These are phyloP conservation scores for Tetramorium simillimum DNA, from an alignment of 1,140 invertebrate genomes.

Conservation along the genomic window DNA sequence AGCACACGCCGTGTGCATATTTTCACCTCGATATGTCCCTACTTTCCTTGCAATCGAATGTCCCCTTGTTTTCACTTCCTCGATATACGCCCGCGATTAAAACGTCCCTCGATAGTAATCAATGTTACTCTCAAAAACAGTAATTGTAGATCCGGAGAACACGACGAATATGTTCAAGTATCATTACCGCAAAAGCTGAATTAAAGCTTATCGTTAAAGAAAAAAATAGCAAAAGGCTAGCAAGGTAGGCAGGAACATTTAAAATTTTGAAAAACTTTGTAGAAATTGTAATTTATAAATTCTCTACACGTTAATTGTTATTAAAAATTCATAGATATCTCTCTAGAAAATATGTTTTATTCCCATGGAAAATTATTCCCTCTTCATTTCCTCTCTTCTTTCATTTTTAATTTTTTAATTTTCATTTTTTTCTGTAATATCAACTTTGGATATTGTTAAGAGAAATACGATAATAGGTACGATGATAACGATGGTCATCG, in stretches of 20 bases:
- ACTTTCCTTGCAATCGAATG: slow-evolving; percentile 8
- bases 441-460: not conserved
- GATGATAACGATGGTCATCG: not conserved
- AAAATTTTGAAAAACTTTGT: not conserved
- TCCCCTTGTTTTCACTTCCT: slow-evolving; percentile 30
- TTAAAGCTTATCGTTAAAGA: not conserved
- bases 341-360: not conserved
- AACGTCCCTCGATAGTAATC: not conserved
- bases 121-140: not conserved
- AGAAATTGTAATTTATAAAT: not conserved
- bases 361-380: not conserved
- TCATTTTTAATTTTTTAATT: not conserved
- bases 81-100: not conserved
- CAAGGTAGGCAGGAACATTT: not conserved
- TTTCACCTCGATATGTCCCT: not conserved
- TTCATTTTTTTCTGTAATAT: not conserved
- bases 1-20: slow-evolving; percentile 22
- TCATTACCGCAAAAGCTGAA: not conserved
- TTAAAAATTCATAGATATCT: not conserved
- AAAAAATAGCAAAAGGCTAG: not conserved
- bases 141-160: not conserved
- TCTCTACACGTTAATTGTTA: not conserved
- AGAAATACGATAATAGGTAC: not conserved
- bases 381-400: not conserved
- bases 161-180: not conserved